These are phyloP conservation scores for Andinoacara biseriatus DNA, from an alignment of 2,113 vertebrate species.

Conservation along the genomic window DNA sequence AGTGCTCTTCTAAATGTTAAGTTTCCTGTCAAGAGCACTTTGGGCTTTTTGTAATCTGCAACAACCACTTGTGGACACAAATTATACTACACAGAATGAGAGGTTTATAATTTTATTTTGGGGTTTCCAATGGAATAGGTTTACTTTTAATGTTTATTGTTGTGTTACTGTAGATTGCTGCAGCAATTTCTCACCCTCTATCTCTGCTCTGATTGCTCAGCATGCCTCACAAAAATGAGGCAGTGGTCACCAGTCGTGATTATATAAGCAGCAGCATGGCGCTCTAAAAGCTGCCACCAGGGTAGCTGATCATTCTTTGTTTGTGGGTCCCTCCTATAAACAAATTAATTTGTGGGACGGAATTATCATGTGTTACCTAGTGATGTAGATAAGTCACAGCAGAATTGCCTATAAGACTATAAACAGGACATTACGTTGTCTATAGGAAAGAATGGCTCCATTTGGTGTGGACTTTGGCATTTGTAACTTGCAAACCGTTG, in stretches of 20 bases:
- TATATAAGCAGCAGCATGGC: neutral
- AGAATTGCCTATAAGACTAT: neutral
- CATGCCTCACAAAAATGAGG: neutral
- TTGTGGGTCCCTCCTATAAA: neutral
- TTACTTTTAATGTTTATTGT: slow-evolving; percentile 5
- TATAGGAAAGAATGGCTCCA: neutral
- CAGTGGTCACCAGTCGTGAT: neutral
- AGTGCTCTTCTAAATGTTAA: slow-evolving; percentile 37
- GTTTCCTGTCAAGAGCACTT: slow-evolving; percentile 45
- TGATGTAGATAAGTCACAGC: neutral
- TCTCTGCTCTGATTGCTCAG: neutral
- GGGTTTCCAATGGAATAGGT: neutral
- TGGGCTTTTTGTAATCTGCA: neutral
- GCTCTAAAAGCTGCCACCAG: neutral
- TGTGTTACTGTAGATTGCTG: neutral
- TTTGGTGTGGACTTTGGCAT: neutral
- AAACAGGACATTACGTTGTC: neutral
- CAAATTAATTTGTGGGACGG: neutral
- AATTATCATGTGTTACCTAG: neutral
- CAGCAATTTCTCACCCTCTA: too few relatives aligned
- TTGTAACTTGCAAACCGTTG: neutral
- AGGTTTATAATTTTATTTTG: neutral
- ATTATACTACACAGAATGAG: neutral
- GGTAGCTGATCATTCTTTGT: neutral
- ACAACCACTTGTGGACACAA: slow-evolving; percentile 4